Base-by-base conservation (phyloP, 2,888 invertebrate species). In the Melanargia galathea region DNA sequence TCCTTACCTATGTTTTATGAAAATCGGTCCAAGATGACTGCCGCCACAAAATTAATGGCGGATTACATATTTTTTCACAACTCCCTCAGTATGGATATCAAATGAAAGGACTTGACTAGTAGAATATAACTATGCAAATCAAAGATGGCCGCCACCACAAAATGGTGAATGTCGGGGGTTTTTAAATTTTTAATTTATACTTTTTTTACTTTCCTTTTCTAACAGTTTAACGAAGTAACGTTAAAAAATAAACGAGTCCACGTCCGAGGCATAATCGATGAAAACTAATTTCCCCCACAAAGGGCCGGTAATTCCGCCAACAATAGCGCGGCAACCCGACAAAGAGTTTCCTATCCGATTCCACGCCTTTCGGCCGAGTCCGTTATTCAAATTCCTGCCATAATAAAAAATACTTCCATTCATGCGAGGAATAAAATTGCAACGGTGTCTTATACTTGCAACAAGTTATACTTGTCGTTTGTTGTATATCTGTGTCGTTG, bases 281-380 rank as follows among this genome's bases (percentile, higher is more conserved):
- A 46, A 66, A 74, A 69, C 65, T 67, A 68, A 69, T 71, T 73
- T 66, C 66, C 58, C 52, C 18, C 45, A 72, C 64, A 71, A 74
- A 73, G 66, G 64, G 56, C 60, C 59, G 69, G 66, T 70, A 75
- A 75, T 72, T 71, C 60, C 67, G 48, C 63, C 62, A 68, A 73
- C 67, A 72, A 73, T 62, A 57, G 64, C 70, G 30, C 20, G 66
- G 65, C 70, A 70, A 69, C 48, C 70, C 51, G 63, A 63, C 64
- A 65, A 74, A 64, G 67, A 71, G 43, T 60, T 58, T 40, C 38
- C 51, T 24, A 68, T 45, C 71, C 49, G 69, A 70, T 70, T 67
- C 62, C 66, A 66, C 57, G 61, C 46, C 59, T 60, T 49, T 20
- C 35, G 52, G 33, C 56, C 43, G 38, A 35, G 16, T 10, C 45